Evolutionary conservation across 1,140 invertebrate genomes (phyloP).

Genomic region (Steinernema khuongi): DNA sequence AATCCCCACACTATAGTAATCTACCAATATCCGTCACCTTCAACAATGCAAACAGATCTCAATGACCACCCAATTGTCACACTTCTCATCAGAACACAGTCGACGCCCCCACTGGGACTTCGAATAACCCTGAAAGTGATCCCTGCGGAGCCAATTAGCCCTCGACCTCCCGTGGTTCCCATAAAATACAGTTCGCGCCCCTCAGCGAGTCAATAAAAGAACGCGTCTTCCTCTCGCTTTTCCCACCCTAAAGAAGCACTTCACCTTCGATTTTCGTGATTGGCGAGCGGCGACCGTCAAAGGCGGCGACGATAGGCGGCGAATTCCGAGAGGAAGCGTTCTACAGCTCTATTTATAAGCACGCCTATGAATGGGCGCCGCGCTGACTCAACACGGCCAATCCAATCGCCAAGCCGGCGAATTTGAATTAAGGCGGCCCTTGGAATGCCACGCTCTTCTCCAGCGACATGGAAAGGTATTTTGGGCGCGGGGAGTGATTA

Average conservation of each 20-base stretch:
- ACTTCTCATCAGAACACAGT: no score
- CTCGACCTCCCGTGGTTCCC: not conserved
- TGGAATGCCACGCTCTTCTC: no score
- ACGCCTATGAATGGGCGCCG: not conserved
- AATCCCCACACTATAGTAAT: no score
- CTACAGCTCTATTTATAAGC: not conserved
- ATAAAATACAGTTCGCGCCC: slow-evolving; percentile 8
- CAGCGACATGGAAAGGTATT: no score
- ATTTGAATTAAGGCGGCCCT: not conserved
- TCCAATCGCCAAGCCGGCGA: not conserved
- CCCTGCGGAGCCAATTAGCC: not conserved
- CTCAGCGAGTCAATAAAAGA: slow-evolving; percentile 7
- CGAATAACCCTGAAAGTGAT: not conserved
- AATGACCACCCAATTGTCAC: no score
- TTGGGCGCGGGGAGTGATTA: not conserved
- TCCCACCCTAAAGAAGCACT: slow-evolving; percentile 11
- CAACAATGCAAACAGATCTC: no score
- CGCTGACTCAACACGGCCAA: not conserved
- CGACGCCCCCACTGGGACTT: no score
- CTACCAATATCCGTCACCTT: no score
- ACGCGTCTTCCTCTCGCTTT: not conserved
- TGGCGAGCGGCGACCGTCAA: not conserved
- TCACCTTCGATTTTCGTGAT: not conserved
- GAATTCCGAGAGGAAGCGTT: not conserved
- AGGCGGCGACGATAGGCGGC: not conserved